Evolutionary conservation across 2,797 vertebrate species (phyloP), one percentile per base, ranked within the genome.

Genomic region (Diceros bicornis): DNA sequence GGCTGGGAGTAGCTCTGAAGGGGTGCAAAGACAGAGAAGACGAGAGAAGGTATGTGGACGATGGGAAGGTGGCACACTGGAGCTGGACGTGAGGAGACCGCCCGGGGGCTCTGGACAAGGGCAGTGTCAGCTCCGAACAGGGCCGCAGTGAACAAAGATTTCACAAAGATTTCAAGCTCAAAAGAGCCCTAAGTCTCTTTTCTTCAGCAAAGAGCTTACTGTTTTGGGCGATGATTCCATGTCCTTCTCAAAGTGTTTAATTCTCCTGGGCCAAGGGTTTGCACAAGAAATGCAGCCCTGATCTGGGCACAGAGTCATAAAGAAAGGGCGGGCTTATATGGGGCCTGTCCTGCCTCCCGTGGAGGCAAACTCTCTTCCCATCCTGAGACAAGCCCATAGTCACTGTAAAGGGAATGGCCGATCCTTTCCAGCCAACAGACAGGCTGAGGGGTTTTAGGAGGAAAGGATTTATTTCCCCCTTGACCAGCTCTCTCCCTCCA

Each of bases 1-100:
- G 50, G 68, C 47, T 77, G n/a, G 55, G 14, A 64, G 74, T 5
- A 9, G 18, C n/a, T 55, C 16, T 20, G 82, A 72, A 59, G 41
- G 47, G 23, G 25, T 83, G 6, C 29, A 47, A 37, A 90, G 86
- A 44, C 2, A 13, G 66, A 66, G 34, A 18, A 50, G 41, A 44
- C 0, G 21, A 16, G 66, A 44, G 27, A 4, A 34, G 61, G 55
- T 7, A 1, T 20, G 25, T 17, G 16, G 37, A 14, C 29, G 0
- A 20, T 0, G 4, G 57, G 25, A 8, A 37, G n/a, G 44, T 4
- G 41, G 18, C 11, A 1, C 18, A 14, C 18, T 2, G 23, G 34
- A 12, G 16, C 55, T 6, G 55, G 55, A 37, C 37, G 27, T 12
- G 25, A 77, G 29, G 61, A 86, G 50, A 12, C 3, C 1, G 0